phyloP scores from a whole-genome alignment of 1,140 invertebrate species.

The Lordiphosa clarofinis region DNA sequence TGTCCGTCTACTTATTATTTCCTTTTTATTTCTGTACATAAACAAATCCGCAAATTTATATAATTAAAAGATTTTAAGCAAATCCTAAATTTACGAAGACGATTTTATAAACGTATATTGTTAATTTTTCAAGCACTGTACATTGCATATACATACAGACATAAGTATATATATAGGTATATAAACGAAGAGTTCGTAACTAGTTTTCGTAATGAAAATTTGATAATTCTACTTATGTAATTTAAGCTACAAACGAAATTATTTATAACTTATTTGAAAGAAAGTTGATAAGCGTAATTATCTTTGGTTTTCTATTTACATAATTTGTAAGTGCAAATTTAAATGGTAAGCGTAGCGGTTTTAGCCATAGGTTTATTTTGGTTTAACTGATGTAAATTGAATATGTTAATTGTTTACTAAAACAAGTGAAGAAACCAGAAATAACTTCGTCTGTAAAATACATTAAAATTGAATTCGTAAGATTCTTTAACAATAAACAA shows the following conservation, averaged over 20 bases:
- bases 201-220: conserved; percentile 36
- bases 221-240: conserved; percentile 37
- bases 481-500: conserved; percentile 69
- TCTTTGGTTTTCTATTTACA: conserved; percentile 54
- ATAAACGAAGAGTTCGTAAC: conserved; percentile 29
- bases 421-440: conserved; percentile 24
- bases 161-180: conserved; percentile 21
- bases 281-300: conserved; percentile 36
- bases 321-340: conserved; percentile 68
- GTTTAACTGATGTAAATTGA: conserved; percentile 73
- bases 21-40: conserved; percentile 52
- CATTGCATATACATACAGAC: conserved; percentile 29
- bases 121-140: conserved; percentile 64
- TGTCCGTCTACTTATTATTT: conserved; percentile 19
- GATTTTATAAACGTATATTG: conserved; percentile 60
- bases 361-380: conserved; percentile 53
- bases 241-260: conserved; percentile 45
- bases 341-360: conserved; percentile 60
- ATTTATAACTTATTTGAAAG: conserved; percentile 64
- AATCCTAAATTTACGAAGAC: conserved; percentile 34
- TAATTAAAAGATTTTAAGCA: conserved; percentile 43
- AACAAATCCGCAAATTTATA: conserved; percentile 10
- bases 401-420: conserved; percentile 77
- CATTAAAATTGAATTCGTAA: conserved; percentile 65
- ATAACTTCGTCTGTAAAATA: conserved; percentile 67